These are phyloP conservation scores for Crotalus viridis DNA, from an alignment of 2,113 vertebrate species.

Conservation along the genomic window DNA sequence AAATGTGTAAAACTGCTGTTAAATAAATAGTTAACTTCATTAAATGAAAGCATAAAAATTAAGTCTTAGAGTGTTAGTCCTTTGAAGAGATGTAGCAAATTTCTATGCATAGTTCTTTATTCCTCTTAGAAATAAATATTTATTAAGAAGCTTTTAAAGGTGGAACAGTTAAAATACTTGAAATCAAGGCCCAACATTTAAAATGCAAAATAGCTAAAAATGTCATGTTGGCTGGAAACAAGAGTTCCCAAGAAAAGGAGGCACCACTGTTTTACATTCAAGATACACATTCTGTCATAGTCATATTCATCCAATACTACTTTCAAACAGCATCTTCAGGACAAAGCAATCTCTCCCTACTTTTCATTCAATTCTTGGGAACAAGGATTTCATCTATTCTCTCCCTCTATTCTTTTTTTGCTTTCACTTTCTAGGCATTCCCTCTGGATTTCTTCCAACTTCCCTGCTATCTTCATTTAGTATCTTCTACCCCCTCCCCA, in stretches of 20 bases:
- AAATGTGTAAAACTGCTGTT: background rate
- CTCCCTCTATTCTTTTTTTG: background rate
- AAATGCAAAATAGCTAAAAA: too few species aligned
- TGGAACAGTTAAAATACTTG: too few species aligned
- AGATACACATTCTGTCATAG: too few species aligned
- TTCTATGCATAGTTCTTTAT: background rate
- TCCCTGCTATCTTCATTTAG: background rate
- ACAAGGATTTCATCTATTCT: background rate
- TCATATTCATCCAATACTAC: background rate
- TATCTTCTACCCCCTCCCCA: background rate
- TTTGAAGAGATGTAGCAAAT: background rate
- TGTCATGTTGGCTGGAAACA: too few species aligned
- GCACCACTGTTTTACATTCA: too few species aligned
- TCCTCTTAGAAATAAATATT: background rate
- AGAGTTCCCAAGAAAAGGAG: too few species aligned
- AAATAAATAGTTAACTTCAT: background rate
- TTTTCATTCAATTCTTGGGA: background rate
- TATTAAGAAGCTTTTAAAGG: too few species aligned
- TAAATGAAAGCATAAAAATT: background rate
- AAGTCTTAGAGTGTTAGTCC: background rate
- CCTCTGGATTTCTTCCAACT: background rate
- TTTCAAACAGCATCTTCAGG: background rate
- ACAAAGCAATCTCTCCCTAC: background rate
- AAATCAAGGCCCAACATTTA: too few species aligned
- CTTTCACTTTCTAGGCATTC: background rate